Base-by-base conservation (phyloP, 2,888 invertebrate genomes). In the Cantharis rufa region DNA sequence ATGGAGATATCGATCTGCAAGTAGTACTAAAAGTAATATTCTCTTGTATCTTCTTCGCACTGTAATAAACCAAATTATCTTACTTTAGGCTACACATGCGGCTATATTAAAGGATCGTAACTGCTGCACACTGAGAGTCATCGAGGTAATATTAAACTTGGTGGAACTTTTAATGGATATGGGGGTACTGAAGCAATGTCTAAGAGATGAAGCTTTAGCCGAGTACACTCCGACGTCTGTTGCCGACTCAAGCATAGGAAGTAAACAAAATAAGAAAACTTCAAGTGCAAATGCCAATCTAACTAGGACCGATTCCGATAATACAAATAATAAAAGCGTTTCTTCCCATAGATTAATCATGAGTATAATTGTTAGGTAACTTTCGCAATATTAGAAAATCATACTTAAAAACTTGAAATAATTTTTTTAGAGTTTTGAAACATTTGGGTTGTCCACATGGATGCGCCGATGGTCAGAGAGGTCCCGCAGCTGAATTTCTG, bases 391-490 rank as follows among this genome's bases (percentile, higher is more conserved):
- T 13, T 24, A 10, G 15, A 71, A 21, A 32, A 18, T 24, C 5
- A n/a, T 2, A 27, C 15, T 75, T 21, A 71, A 27, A 24, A 15
- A 3, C 2, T 10, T 66, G 66, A 24, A 13, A n/a, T n/a, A 1
- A 13, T 15, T 2, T 48, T 5, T 13, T 66, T 80, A 96, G 97
- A 83, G 92, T 97, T 7, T 90, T 98, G 73, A 94, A 95, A 78
- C 96, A 96, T 83, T 89, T 99, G 27, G 99, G 99, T 0, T 99
- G 99, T 87, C 95, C 95, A 0, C 96, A 98, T 87, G 98, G 98
- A 1, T 99, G 99, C 86, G 90, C 92, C 4, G 94, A 95, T 74
- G 96, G 96, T 70, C 93, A 95, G 62, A 88, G 96, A 71, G 95
- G 96, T 3, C 95, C 96, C 0, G 96, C 96, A 72, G 97, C 97